These are phyloP conservation scores for Patella ulyssiponensis DNA, from an alignment of 2,888 invertebrate species.

Conservation along the genomic window DNA sequence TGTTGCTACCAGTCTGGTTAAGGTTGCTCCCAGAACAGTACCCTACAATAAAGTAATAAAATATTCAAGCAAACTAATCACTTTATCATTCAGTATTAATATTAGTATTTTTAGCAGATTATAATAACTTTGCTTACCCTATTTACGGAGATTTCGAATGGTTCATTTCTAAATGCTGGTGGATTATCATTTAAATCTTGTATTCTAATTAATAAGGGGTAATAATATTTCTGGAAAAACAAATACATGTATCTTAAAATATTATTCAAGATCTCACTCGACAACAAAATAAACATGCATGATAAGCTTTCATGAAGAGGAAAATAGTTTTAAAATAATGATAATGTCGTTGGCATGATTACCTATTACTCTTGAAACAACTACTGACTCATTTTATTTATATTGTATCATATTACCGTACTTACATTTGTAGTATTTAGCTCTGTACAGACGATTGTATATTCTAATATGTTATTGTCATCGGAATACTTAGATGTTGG, in stretches of 20 bases:
- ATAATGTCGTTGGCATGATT: too few species aligned
- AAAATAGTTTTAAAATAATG: too few species aligned
- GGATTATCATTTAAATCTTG: constrained; percentile 9
- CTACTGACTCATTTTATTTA: too few species aligned
- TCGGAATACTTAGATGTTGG: constrained; percentile 6
- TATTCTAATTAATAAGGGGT: neutral
- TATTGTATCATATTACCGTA: neutral
- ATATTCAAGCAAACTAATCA: neutral
- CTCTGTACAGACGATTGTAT: constrained; percentile 7
- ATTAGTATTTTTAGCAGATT: too few species aligned
- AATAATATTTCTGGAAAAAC: constrained; percentile 4
- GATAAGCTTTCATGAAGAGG: too few species aligned
- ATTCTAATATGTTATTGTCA: constrained; percentile 8
- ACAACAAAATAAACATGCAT: neutral
- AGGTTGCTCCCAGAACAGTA: neutral
- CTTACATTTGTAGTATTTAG: neutral
- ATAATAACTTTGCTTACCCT: neutral
- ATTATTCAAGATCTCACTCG: neutral
- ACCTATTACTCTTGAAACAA: too few species aligned
- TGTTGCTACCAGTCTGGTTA: neutral
- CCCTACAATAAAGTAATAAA: neutral
- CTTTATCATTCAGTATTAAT: too few species aligned
- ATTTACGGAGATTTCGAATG: neutral
- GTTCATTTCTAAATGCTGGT: neutral
- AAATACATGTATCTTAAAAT: neutral